These are phyloP conservation scores for Lanius ludovicianus DNA, from an alignment of 2,113 vertebrate genomes.

Conservation along the genomic window DNA sequence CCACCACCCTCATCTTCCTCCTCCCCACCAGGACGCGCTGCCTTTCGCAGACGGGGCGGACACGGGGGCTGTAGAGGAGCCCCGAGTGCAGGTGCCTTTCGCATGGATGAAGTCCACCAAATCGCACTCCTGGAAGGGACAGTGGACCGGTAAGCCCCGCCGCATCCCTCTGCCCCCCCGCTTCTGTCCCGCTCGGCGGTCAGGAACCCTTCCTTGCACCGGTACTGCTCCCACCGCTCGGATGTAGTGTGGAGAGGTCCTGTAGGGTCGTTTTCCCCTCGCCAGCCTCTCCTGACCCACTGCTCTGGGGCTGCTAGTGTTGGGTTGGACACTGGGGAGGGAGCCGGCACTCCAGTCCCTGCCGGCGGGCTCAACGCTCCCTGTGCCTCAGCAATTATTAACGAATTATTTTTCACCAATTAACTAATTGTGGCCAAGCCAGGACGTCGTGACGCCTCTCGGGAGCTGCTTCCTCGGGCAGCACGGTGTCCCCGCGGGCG, in stretches of 20 bases:
- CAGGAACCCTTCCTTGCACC: neutral
- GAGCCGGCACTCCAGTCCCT: neutral
- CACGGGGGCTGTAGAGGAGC: conserved; percentile 75
- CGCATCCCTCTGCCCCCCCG: too few relatives aligned
- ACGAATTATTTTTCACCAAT: neutral
- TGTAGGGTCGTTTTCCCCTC: neutral
- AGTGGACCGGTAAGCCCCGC: conserved; percentile 88
- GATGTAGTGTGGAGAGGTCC: too few relatives aligned
- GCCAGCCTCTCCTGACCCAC: neutral
- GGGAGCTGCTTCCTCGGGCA: neutral
- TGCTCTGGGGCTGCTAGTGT: neutral
- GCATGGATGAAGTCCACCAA: conserved; percentile 99
- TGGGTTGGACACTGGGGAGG: neutral
- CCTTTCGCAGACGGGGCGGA: conserved; percentile 81
- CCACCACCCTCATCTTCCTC: conserved; percentile 74
- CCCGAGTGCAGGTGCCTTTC: conserved; percentile 87
- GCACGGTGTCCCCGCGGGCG: neutral
- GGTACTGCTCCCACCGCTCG: too few relatives aligned
- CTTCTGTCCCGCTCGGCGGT: neutral
- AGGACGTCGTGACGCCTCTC: neutral
- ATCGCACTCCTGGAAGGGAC: conserved; percentile 93
- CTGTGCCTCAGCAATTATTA: neutral
- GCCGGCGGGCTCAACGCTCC: neutral
- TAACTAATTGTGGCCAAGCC: neutral
- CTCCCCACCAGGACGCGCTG: conserved; percentile 71